A percentile compares a stretch with the other conserved stretches of the same genome.
Conservation (phyloP, 2,113 vertebrate species). For the Rhinolophus ferrumequinum region DNA sequence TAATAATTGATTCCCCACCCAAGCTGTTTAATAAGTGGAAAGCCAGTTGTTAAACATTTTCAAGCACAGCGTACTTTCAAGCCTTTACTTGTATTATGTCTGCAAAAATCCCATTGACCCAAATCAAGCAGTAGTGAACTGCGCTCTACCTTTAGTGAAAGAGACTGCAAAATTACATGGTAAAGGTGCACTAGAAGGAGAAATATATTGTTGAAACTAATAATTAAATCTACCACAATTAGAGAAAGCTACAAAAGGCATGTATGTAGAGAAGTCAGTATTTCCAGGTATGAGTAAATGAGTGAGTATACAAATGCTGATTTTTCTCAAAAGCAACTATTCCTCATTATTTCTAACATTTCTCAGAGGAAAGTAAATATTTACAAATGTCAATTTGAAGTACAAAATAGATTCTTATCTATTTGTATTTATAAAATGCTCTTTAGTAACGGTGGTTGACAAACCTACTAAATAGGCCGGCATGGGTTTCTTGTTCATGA, state of each 20-base stretch:
- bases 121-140: neutral
- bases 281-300: neutral
- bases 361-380: conserved; percentile 3
- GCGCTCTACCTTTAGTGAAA: neutral
- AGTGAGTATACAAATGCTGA: neutral
- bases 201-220: neutral
- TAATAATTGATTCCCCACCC: neutral
- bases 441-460: neutral
- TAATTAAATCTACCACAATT: neutral
- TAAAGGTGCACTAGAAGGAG: neutral
- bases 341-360: neutral
- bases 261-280: neutral
- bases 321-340: neutral
- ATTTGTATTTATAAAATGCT: conserved; percentile 5
- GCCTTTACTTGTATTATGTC: neutral
- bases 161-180: neutral
- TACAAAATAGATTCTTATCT: conserved; percentile 16
- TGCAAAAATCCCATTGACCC: neutral
- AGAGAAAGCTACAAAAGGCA: neutral
- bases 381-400: neutral
- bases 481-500: neutral
- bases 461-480: neutral
- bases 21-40: neutral
- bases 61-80: neutral
- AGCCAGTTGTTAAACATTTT: neutral